These are phyloP conservation scores for Entomyzon cyanotis DNA, from an alignment of 2,113 vertebrate species.

Conservation along the genomic window DNA sequence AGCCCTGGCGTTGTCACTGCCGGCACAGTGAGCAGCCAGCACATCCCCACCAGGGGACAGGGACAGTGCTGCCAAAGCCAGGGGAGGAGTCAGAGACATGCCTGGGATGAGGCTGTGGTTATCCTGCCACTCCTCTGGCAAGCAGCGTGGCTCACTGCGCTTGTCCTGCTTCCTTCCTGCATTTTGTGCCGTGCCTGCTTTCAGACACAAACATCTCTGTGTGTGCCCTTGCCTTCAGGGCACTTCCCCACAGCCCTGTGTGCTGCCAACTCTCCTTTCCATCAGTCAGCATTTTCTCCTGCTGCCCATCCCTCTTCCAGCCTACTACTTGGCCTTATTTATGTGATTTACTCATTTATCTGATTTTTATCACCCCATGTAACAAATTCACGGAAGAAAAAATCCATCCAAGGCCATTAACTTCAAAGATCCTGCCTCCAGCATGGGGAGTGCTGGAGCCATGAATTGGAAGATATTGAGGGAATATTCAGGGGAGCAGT, in stretches of 20 bases:
- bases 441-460: not conserved
- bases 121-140: not conserved
- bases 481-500: not conserved
- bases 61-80: not conserved
- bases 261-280: not conserved
- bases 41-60: not conserved
- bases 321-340: not conserved
- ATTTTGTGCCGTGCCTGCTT: not conserved
- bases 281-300: not conserved
- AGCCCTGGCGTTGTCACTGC: not conserved
- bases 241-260: not conserved
- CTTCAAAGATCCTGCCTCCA: constrained; percentile 23
- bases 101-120: not conserved
- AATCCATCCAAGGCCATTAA: constrained; percentile 17
- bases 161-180: not conserved
- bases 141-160: not conserved
- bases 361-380: constrained; percentile 24
- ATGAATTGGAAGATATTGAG: not conserved
- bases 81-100: not conserved
- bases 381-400: constrained; percentile 41
- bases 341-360: constrained; percentile 16
- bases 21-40: not conserved
- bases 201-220: not conserved
- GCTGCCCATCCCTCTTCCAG: not conserved
- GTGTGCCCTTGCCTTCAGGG: not conserved